phyloP scores from a whole-genome alignment of 2,113 vertebrate genomes.

The Coptodon rendalli region DNA sequence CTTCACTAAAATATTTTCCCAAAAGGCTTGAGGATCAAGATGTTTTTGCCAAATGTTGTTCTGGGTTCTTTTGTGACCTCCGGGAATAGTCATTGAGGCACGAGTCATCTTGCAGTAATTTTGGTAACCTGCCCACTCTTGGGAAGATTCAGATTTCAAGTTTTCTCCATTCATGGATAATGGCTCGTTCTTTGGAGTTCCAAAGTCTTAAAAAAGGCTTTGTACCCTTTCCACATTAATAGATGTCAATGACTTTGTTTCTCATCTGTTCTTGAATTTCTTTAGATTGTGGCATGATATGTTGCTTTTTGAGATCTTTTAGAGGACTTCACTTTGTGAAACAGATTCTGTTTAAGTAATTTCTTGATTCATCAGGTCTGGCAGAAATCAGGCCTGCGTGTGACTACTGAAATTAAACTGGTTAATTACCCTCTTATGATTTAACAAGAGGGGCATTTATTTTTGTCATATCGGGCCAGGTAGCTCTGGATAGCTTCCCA shows the following conservation, averaged over 20 bases:
- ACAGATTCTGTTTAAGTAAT: neutral
- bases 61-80: neutral
- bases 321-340: neutral
- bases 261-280: neutral
- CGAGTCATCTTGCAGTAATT: neutral
- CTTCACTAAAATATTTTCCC: neutral
- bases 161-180: neutral
- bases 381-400: neutral
- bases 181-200: neutral
- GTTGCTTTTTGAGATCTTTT: neutral
- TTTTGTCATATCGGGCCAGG: neutral
- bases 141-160: neutral
- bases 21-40: neutral
- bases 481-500: neutral
- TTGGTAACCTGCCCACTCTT: neutral
- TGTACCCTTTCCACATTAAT: neutral
- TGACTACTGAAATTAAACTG: neutral
- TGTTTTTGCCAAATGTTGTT: neutral
- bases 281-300: neutral
- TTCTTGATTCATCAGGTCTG: neutral
- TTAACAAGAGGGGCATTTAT: neutral
- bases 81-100: neutral
- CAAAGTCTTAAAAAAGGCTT: neutral
- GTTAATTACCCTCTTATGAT: neutral
- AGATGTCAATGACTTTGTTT: neutral